Base-by-base conservation (phyloP, 2,113 vertebrate species). In the Phoenicopterus ruber region DNA sequence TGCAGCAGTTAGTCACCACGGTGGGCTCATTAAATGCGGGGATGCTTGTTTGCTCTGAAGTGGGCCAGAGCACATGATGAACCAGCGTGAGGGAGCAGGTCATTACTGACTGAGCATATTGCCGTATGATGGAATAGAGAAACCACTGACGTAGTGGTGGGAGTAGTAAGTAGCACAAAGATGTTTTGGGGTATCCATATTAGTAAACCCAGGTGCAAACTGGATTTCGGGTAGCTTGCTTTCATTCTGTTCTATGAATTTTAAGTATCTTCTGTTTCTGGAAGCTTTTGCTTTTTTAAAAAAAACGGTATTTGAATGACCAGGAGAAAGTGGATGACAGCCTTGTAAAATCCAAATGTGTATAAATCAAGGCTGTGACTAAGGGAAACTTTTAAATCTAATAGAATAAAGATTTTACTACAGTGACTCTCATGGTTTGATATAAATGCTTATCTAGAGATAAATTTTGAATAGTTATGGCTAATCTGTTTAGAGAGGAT, bases 401-500 rank as follows among this genome's bases (percentile, higher is more conserved):
- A 31, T 28, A 63, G 25, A 80, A 84, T 80, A 49, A 88, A 63
- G 46, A 50, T 46, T 89, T 21, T 91, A 42, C 42, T 16, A 40
- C 17, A 69, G 54, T 0, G 0, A 40, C 29, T 87, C 24, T 62
- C 28, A 24, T 62, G 8, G 91, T 90, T 91, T 89, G 40, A 32
- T 89, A 21, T 55, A 81, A 95, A 81, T 1, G 2, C 44, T 82
- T 82, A 78, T 24, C 65, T 59, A 59, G 67, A 81, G 62, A 85
- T 82, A 61, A 70, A 57, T 92, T 96, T 89, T 93, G 63, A 95
- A 84, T 88, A 95, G 69, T 46, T 92, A 4, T 28, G n/a, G 52
- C 72, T 96, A 94, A 91, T 94, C 96, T 95, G 24, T 94, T 95
- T 87, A 76, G 73, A 87, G 52, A 90, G 42, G 36, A 91, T 40